Evolutionary conservation across 1,140 invertebrate species (phyloP).

Genomic region (Calliopsis andreniformis): DNA sequence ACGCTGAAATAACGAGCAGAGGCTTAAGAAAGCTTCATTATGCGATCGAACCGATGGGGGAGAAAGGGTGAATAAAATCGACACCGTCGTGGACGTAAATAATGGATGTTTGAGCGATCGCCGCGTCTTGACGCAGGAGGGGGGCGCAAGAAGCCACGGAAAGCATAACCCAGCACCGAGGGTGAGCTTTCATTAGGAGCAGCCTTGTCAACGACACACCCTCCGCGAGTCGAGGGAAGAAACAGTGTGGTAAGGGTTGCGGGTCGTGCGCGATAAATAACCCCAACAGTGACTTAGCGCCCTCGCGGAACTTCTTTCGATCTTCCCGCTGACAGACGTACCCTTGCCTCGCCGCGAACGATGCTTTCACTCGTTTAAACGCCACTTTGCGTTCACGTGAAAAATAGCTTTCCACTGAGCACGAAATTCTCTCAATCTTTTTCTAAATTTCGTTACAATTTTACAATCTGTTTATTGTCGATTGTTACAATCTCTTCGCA

Average conservation of each 20-base stretch:
- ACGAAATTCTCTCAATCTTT: neutral
- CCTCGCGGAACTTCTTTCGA: slow-evolving; percentile 43
- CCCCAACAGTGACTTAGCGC: slow-evolving; percentile 64
- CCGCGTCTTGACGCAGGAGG: slow-evolving; percentile 44
- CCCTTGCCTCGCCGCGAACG: slow-evolving; percentile 13
- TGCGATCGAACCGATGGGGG: neutral
- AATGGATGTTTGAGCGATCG: slow-evolving; percentile 56
- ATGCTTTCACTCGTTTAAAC: slow-evolving; percentile 19
- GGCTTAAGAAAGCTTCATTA: slow-evolving; percentile 21
- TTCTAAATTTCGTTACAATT: too few species aligned
- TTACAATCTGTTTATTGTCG: too few species aligned
- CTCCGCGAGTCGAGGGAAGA: slow-evolving; percentile 38
- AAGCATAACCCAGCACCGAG: slow-evolving; percentile 31
- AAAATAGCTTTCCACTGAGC: slow-evolving; percentile 10
- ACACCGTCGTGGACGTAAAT: slow-evolving; percentile 27
- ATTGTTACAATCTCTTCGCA: too few species aligned
- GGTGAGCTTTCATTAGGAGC: slow-evolving; percentile 69
- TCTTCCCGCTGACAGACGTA: slow-evolving; percentile 12
- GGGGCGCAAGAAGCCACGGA: slow-evolving; percentile 21
- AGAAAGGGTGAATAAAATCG: slow-evolving; percentile 44
- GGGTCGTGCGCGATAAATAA: slow-evolving; percentile 66
- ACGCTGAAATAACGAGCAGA: neutral
- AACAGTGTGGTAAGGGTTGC: slow-evolving; percentile 64
- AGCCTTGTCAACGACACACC: slow-evolving; percentile 69
- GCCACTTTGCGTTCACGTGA: slow-evolving; percentile 13